A percentile compares a stretch with the other conserved stretches of the same genome.
Conservation (phyloP, 2,888 invertebrate species). For the Nebria brevicollis region DNA sequence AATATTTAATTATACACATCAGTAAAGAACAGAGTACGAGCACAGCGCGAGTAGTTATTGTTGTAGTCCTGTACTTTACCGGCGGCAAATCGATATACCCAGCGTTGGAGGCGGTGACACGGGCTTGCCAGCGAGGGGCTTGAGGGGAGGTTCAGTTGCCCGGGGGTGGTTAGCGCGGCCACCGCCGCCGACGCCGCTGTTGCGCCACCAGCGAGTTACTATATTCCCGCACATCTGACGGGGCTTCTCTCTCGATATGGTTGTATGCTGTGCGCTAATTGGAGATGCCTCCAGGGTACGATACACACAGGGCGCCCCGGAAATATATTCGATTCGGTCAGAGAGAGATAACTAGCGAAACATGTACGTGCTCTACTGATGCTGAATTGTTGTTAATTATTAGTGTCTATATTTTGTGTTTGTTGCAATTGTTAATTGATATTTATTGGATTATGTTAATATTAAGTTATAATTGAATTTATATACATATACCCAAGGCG, state of each 20-base stretch:
- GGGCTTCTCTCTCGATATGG: background rate
- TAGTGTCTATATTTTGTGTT: constrained; percentile 6
- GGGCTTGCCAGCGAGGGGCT: background rate
- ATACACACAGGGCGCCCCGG: constrained; percentile 13
- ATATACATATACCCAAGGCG: background rate
- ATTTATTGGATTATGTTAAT: background rate
- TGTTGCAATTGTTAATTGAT: background rate
- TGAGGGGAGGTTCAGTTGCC: background rate
- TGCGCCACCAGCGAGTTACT: background rate
- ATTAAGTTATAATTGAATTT: background rate
- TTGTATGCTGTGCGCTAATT: constrained; percentile 32
- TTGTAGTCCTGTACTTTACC: constrained; percentile 19
- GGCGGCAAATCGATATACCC: background rate
- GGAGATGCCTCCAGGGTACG: constrained; percentile 33
- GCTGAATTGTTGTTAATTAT: background rate
- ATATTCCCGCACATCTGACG: constrained; percentile 6
- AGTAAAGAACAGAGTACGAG: constrained; percentile 14
- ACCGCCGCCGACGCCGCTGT: constrained; percentile 14
- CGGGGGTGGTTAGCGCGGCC: constrained; percentile 6
- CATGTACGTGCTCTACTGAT: background rate
- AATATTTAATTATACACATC: constrained; percentile 38
- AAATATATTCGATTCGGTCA: constrained; percentile 10
- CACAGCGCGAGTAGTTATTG: constrained; percentile 20
- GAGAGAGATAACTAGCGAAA: background rate
- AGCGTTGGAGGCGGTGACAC: constrained; percentile 6